phyloP scores from a whole-genome alignment of 2,888 invertebrate genomes.

The Torymus auratus region DNA sequence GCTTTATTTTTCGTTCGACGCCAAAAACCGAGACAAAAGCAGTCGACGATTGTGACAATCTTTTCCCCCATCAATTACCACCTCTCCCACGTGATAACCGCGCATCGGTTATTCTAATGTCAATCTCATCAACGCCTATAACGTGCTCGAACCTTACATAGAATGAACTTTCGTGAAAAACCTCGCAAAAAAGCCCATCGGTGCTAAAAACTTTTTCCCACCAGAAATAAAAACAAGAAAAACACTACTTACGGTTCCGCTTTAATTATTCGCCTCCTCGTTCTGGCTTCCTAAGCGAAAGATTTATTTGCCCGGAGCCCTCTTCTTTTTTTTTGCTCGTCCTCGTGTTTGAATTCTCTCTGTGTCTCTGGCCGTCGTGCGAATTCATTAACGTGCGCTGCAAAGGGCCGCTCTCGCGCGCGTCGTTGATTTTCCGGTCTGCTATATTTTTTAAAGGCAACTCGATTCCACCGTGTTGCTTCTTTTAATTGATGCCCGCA shows the following conservation, averaged over 20 bases:
- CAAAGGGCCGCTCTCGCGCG: slow-evolving; percentile 6
- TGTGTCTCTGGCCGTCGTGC: neutral
- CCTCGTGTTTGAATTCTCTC: neutral
- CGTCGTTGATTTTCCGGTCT: slow-evolving; percentile 13
- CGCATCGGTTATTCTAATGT: too few relatives aligned
- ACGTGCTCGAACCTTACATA: too few relatives aligned
- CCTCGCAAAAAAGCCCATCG: too few relatives aligned
- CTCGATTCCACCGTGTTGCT: neutral
- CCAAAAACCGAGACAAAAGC: too few relatives aligned
- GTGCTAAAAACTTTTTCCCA: too few relatives aligned
- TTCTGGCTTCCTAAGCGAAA: slow-evolving; percentile 3
- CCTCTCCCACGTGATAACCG: too few relatives aligned
- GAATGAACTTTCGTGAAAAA: too few relatives aligned
- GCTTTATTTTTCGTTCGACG: too few relatives aligned
- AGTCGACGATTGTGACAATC: too few relatives aligned
- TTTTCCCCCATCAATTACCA: too few relatives aligned
- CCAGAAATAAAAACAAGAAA: slow-evolving; percentile 6
- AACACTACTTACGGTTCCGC: neutral
- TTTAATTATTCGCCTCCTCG: slow-evolving; percentile 22
- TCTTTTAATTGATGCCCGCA: slow-evolving; percentile 10
- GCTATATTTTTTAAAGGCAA: slow-evolving; percentile 23
- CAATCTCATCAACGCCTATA: too few relatives aligned
- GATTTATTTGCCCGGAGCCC: slow-evolving; percentile 13
- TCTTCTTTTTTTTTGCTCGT: neutral
- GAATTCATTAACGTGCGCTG: slow-evolving; percentile 24